Conservation (phyloP, 2,888 invertebrate species). For the Eristalinus sepulchralis region DNA sequence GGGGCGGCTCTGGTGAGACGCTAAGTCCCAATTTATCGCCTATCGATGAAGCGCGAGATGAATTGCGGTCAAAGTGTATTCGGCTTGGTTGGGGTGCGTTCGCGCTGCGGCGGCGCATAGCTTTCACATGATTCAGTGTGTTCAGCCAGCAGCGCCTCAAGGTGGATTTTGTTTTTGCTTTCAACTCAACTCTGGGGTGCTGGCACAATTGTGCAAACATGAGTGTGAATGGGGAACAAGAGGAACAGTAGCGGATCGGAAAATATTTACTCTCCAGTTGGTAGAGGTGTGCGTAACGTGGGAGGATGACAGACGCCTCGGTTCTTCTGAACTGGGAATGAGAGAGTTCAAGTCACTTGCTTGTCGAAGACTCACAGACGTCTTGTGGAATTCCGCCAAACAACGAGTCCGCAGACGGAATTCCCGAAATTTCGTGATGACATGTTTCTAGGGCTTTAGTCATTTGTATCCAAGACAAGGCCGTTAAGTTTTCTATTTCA, state of each 20-base stretch:
- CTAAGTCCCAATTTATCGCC: conserved; percentile 34
- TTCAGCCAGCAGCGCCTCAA: not conserved
- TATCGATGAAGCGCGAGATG: not conserved
- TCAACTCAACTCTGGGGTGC: not conserved
- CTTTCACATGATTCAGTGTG: not conserved
- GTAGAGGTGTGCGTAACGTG: not conserved
- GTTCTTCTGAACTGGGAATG: not conserved
- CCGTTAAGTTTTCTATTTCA: too few relatives aligned
- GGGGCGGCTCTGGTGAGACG: not conserved
- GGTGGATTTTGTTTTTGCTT: not conserved
- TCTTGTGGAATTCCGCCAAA: too few relatives aligned
- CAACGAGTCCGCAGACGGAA: too few relatives aligned
- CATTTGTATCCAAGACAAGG: too few relatives aligned
- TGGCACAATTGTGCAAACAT: conserved; percentile 46
- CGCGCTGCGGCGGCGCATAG: not conserved
- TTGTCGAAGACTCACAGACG: too few relatives aligned
- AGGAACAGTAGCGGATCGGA: conserved; percentile 2
- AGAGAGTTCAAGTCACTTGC: too few relatives aligned
- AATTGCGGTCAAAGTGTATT: not conserved
- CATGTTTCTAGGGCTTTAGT: too few relatives aligned
- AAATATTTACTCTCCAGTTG: conserved; percentile 5
- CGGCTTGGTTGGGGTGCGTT: conserved; percentile 1
- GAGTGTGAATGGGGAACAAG: not conserved
- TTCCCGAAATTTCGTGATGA: too few relatives aligned
- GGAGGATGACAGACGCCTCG: not conserved